These are phyloP conservation scores for Pegoplata infirma DNA, from an alignment of 2,888 invertebrate species.

Conservation along the genomic window DNA sequence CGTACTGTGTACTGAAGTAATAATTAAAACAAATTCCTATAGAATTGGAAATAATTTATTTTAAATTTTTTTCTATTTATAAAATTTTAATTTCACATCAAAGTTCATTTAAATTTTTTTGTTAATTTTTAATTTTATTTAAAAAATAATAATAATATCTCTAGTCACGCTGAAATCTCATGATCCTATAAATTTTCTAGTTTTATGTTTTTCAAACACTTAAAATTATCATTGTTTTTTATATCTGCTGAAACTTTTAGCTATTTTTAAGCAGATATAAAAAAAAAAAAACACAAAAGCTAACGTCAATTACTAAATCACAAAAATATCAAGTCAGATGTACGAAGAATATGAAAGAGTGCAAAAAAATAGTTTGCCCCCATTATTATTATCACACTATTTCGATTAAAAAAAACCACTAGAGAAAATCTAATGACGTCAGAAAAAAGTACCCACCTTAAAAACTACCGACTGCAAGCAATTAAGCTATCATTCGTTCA, in stretches of 20 bases:
- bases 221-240: neutral
- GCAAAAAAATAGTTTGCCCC: too few species aligned
- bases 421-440: constrained; percentile 46
- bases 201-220: constrained; percentile 10
- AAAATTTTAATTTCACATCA: too few species aligned
- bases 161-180: constrained; percentile 37
- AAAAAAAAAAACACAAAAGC: neutral
- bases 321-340: neutral
- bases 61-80: too few species aligned
- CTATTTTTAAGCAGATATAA: constrained; percentile 19
- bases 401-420: neutral
- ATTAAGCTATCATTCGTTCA: constrained; percentile 25
- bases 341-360: neutral
- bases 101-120: too few species aligned
- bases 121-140: too few species aligned
- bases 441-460: constrained; percentile 37
- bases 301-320: constrained; percentile 42
- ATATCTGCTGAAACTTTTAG: too few species aligned
- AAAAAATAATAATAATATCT: neutral
- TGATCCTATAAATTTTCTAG: constrained; percentile 23
- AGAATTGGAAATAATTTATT: too few species aligned
- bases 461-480: neutral
- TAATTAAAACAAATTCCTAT: too few species aligned
- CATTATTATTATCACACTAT: constrained; percentile 5
- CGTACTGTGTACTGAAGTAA: too few species aligned